phyloP scores from a whole-genome alignment of 2,888 invertebrate genomes.

The Schizaphis graminum region DNA sequence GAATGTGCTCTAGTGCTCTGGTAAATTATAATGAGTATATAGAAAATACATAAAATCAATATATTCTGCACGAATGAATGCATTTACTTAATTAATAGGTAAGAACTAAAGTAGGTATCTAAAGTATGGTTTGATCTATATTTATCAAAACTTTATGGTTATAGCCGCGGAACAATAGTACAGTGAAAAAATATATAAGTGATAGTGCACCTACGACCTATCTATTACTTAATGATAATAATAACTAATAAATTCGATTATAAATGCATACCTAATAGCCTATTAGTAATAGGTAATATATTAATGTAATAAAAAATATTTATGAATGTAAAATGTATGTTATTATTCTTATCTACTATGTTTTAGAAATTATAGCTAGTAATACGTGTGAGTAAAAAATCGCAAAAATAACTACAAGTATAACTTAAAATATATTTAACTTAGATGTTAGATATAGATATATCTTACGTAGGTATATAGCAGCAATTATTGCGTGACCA shows the following conservation, averaged over 20 bases:
- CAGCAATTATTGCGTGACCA: background rate
- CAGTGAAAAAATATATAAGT: background rate
- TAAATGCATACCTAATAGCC: too few species aligned
- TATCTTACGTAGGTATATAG: background rate
- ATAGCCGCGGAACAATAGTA: background rate
- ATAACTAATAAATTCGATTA: background rate
- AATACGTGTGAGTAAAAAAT: background rate
- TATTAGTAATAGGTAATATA: background rate
- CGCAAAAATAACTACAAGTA: background rate
- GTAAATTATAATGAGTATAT: background rate
- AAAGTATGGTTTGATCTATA: too few species aligned
- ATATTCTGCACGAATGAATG: background rate
- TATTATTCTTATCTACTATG: background rate
- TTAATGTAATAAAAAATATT: background rate
- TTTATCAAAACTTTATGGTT: background rate
- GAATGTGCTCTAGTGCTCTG: background rate
- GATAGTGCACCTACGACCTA: background rate
- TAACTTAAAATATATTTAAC: background rate
- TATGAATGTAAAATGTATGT: background rate
- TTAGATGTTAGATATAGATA: too few species aligned
- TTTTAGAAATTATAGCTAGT: background rate
- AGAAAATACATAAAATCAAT: background rate
- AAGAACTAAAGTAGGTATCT: too few species aligned
- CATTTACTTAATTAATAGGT: background rate
- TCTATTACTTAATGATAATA: background rate